A percentile compares a stretch with the other conserved stretches of the same genome.
phyloP scores from a whole-genome alignment of 2,888 invertebrate species.

The Stenodera caucasica region DNA sequence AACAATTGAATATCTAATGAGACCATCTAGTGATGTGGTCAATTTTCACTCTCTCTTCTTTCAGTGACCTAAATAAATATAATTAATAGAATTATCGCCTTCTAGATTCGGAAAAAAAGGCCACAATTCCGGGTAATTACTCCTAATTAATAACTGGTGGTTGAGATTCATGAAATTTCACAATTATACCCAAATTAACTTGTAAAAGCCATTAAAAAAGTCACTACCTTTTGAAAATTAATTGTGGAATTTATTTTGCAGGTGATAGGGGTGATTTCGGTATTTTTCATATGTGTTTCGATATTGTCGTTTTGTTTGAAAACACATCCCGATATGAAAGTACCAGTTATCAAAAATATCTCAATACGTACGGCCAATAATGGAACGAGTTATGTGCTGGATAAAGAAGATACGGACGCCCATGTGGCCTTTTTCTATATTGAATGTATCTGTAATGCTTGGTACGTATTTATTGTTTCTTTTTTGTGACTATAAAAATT shows the following conservation, averaged over 20 bases:
- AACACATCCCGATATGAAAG: slow-evolving; percentile 86
- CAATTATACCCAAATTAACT: background rate
- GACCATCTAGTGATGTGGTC: no score
- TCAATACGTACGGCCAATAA: slow-evolving; percentile 75
- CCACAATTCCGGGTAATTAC: no score
- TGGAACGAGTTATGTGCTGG: slow-evolving; percentile 79
- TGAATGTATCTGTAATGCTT: slow-evolving; percentile 97
- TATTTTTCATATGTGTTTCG: slow-evolving; percentile 95
- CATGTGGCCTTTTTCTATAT: slow-evolving; percentile 98
- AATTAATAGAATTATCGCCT: no score
- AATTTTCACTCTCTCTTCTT: no score
- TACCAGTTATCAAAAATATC: slow-evolving; percentile 47
- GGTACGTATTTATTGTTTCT: no score
- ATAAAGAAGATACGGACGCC: slow-evolving; percentile 91
- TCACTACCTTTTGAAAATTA: slow-evolving; percentile 65
- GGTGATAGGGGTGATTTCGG: slow-evolving; percentile 88
- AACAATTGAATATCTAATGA: no score
- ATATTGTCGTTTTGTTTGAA: slow-evolving; percentile 96
- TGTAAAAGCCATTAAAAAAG: slow-evolving; percentile 88
- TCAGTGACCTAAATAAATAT: no score
- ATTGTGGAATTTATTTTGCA: slow-evolving; percentile 61
- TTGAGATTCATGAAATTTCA: no score
- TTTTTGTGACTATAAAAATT: no score
- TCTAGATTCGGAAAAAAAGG: no score
- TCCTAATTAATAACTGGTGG: no score